Base-by-base conservation (phyloP, 2,888 invertebrate species). In the Hydriomena furcata region DNA sequence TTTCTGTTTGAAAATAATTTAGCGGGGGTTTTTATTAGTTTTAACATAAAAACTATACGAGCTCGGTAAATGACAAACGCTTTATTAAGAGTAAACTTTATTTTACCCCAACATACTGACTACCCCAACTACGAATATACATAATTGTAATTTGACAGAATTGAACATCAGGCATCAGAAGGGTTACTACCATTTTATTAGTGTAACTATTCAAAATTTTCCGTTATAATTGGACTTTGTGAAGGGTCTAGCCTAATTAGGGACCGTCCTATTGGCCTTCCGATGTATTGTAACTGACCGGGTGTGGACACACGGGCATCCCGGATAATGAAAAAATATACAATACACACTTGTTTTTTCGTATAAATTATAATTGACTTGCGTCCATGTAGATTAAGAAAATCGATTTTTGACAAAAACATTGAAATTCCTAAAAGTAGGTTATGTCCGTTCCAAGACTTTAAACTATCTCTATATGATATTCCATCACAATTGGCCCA, bases 151-250 rank as follows among this genome's bases (percentile, higher is more conserved):
- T 47, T 53, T 32, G 44, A 50, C 46, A 52, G 30, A 48, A 35
- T 13, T 55, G 59, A 57, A 37, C 61, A 58, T 55, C 56, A 44
- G 47, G 52, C 57, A 63, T 67, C 66, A 71, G 76, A 71, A 76
- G 76, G 68, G 64, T 63, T 59, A 55, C 61, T 55, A n/a, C 57
- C 61, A 66, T 65, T 71, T 82, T 74, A 83, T 84, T 79, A 79
- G 70, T 64, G 71, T 78, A 76, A 84, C 79, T 79, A 83, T 80
- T 79, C 73, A 73, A 79, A 82, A 82, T 81, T 68, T 76, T 58
- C 71, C 71, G 65, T 75, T 73, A 73, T 87, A 87, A 89, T 89
- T 87, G 87, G 86, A 74, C 68, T 63, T 66, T 73, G 78, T 77
- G 61, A 73, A 73, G 76, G 71, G 62, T 72, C 67, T 68, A 35